Evolutionary conservation across 2,888 invertebrate species (phyloP).

Genomic region (Penaeus monodon): DNA sequence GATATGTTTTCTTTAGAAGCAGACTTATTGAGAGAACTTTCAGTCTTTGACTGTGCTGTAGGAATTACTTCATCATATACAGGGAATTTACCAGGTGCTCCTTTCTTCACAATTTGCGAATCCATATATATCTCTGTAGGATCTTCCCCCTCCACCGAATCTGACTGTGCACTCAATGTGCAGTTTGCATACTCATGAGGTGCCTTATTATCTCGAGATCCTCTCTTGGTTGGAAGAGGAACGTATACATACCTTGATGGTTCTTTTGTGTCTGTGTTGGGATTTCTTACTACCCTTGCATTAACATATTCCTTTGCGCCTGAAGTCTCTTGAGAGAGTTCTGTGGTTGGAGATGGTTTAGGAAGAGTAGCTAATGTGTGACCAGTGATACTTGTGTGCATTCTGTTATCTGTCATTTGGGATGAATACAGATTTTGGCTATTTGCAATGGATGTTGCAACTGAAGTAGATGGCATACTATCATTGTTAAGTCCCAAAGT

Average conservation of each 20-base stretch:
- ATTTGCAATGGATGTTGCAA: background rate
- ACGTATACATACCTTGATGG: constrained; percentile 48
- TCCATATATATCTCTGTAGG: constrained; percentile 42
- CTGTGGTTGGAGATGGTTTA: constrained; percentile 29
- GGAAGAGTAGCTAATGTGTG: constrained; percentile 1
- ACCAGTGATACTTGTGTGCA: background rate
- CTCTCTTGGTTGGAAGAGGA: constrained; percentile 57
- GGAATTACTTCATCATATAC: constrained; percentile 53
- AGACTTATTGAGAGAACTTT: constrained; percentile 16
- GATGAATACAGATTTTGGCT: background rate
- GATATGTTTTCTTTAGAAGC: constrained; percentile 27
- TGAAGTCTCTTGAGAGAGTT: constrained; percentile 2
- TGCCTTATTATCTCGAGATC: constrained; percentile 34
- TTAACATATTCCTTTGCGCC: constrained; percentile 59
- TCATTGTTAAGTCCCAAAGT: constrained; percentile 1
- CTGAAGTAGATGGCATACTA: background rate
- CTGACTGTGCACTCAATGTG: constrained; percentile 26
- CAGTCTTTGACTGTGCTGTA: constrained; percentile 11
- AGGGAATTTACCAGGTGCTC: constrained; percentile 34
- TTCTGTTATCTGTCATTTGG: background rate
- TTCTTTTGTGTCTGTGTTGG: constrained; percentile 38
- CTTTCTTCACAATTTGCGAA: constrained; percentile 21
- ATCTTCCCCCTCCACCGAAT: constrained; percentile 32
- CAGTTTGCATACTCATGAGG: constrained; percentile 63
- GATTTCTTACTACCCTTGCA: constrained; percentile 53